Evolutionary conservation across 1,140 invertebrate genomes (phyloP), one percentile per base, ranked within the genome.

Genomic region (Palaemon carinicauda): DNA sequence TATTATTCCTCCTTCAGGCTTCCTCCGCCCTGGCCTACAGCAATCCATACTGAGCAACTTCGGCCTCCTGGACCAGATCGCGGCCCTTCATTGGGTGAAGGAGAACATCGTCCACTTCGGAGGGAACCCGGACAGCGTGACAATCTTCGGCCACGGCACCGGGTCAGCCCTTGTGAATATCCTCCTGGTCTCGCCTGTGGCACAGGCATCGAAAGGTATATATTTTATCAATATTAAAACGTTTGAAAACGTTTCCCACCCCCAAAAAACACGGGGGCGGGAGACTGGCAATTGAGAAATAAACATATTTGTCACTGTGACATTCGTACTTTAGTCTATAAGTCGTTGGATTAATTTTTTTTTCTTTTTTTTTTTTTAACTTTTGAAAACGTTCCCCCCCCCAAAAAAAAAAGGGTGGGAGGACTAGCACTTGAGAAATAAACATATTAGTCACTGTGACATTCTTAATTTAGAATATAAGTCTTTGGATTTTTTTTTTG

Each of bases 141-240:
- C 98, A 0, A 91, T 99, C 19, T 95, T 99, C 92, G 98, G 98
- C 0, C 97, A 99, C 90, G 97, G 96, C 69, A 98, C 97, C 1
- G 98, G 98, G 0, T 97, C 97, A 0, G 96, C 96, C 50, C 97
- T 96, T 90, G 95, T 97, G 78, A 98, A 97, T 92, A 94, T 97
- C 83, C 93, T 98, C 54, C 95, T 97, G 92, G 93, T 97, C 21
- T 97, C 97, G 71, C 96, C 96, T 0, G 95, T 97, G 15, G 89
- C 91, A 50, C 89, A 90, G 78, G 85, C 56, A 4, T 90, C 87
- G 3, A 54, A 74, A 17, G 89, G 88, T 89, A 80, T n/a, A n/a
- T n/a, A n/a, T n/a, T n/a, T n/a, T n/a, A n/a, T n/a, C n/a, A n/a
- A n/a, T n/a, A n/a, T n/a, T n/a, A n/a, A n/a, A n/a, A 69, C 19